Percentiles rank a stretch among this genome's conserved stretches.
Evolutionary conservation across 2,797 vertebrate genomes (phyloP).

Genomic region (Hypotaenidia okinawae): DNA sequence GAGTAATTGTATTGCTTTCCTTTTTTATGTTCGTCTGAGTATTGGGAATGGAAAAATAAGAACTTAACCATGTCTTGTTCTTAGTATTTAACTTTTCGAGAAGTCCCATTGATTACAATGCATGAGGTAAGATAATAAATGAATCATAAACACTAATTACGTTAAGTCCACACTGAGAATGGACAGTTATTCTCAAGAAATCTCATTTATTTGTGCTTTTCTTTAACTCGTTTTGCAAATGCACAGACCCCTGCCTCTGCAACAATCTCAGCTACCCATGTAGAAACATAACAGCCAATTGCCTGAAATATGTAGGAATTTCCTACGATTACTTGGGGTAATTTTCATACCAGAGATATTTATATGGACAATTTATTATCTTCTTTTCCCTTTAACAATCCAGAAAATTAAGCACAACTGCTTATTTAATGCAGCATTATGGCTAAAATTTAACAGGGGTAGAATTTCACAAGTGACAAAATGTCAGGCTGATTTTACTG

Average conservation of each 20-base stretch:
- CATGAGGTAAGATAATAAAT: background rate
- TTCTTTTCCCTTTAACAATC: constrained; percentile 14
- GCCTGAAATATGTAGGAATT: background rate
- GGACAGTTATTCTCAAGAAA: background rate
- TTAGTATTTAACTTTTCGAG: background rate
- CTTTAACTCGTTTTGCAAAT: background rate
- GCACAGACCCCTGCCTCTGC: background rate
- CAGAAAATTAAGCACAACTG: constrained; percentile 13
- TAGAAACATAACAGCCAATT: background rate
- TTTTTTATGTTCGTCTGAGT: background rate
- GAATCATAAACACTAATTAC: background rate
- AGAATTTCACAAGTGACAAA: background rate
- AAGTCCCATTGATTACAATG: background rate
- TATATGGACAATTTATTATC: background rate
- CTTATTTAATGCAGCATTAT: background rate
- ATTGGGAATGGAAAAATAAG: background rate
- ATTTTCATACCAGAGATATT: background rate
- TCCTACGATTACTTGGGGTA: background rate
- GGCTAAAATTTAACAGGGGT: constrained; percentile 9
- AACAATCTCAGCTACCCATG: background rate
- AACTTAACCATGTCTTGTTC: background rate
- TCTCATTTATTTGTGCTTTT: background rate
- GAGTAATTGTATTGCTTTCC: background rate
- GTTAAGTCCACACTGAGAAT: background rate
- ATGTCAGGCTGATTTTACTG: background rate